Evolutionary conservation across 2,888 invertebrate genomes (phyloP).

Genomic region (Nycteola revayana): DNA sequence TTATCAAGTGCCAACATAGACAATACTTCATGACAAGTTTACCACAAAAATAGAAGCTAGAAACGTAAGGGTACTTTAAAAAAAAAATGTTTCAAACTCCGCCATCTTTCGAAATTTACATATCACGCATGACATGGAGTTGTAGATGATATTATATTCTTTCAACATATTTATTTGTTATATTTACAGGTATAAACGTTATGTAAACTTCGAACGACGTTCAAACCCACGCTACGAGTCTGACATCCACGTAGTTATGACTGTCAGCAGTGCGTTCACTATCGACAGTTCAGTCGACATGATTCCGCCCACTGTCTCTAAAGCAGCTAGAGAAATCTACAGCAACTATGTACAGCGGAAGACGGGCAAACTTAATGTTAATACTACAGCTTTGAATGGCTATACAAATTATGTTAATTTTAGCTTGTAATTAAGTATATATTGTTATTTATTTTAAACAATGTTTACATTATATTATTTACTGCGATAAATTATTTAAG

Average conservation of each 20-base stretch:
- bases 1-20: too few relatives aligned
- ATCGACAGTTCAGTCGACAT: conserved; percentile 84
- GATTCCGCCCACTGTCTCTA: conserved; percentile 84
- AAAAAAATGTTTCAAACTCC: too few relatives aligned
- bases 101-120: too few relatives aligned
- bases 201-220: conserved; percentile 84
- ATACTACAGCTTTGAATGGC: conserved; percentile 41
- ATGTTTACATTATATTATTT: too few relatives aligned
- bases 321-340: conserved; percentile 85
- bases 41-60: too few relatives aligned
- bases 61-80: too few relatives aligned
- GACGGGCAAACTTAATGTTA: conserved; percentile 75
- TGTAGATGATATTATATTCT: too few relatives aligned
- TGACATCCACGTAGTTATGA: conserved; percentile 78
- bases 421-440: conserved; percentile 39
- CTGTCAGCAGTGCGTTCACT: conserved; percentile 84
- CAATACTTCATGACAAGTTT: too few relatives aligned
- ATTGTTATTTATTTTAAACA: too few relatives aligned
- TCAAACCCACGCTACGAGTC: conserved; percentile 78
- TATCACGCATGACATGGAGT: too few relatives aligned
- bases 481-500: too few relatives aligned
- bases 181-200: conserved; percentile 78
- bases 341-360: conserved; percentile 83
- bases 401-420: conserved; percentile 66
- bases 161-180: too few relatives aligned